phyloP scores from a whole-genome alignment of 1,140 invertebrate genomes.

The Drosophila melanogaster region Release_6_plus_ISO1_MT NT_037436.4:22740001-22740500 shows the following conservation, averaged over 20 bases:
- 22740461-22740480: neutral
- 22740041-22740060: constrained; percentile 32
- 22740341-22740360: constrained; percentile 53
- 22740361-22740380: constrained; percentile 71
- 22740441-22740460: constrained; percentile 62
- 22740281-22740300: constrained; percentile 53
- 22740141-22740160: constrained; percentile 82
- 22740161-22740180: constrained; percentile 87
- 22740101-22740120: constrained; percentile 63
- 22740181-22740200: constrained; percentile 87
- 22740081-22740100: constrained; percentile 82
- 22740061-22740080: constrained; percentile 14
- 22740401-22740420: constrained; percentile 63
- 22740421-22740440: constrained; percentile 53
- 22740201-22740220: constrained; percentile 52
- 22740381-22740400: constrained; percentile 81
- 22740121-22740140: constrained; percentile 76
- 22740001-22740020: constrained; percentile 30
- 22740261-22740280: constrained; percentile 74
- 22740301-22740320: constrained; percentile 62
- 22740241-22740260: constrained; percentile 60
- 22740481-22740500: neutral
- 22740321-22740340: constrained; percentile 57
- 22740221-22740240: constrained; percentile 32
- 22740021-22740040: constrained; percentile 23